Evolutionary conservation across 2,888 invertebrate genomes (phyloP).

Genomic region (Diloba caeruleocephala): DNA sequence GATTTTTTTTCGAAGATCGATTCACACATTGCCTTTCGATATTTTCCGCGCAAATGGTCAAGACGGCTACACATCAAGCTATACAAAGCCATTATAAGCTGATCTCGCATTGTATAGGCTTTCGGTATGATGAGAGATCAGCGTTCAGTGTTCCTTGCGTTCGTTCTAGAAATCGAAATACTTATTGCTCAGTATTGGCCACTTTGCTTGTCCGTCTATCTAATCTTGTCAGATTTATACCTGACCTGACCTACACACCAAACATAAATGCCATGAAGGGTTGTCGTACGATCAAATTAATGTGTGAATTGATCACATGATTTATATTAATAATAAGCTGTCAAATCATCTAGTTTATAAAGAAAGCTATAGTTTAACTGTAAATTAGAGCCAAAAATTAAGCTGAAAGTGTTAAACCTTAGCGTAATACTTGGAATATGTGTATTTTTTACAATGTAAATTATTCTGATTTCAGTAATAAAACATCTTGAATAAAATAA

Average conservation of each 20-base stretch:
- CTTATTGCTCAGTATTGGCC: constrained; percentile 1
- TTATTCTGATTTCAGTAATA: constrained; percentile 89
- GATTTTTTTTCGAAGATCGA: constrained; percentile 37
- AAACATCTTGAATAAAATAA: constrained; percentile 80
- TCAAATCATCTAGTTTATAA: constrained; percentile 48
- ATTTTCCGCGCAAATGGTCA: neutral
- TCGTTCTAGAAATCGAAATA: no score
- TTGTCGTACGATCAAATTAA: no score
- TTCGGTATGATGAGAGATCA: no score
- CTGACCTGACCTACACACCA: no score
- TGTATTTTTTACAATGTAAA: constrained; percentile 90
- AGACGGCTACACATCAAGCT: no score
- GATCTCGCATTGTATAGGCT: no score
- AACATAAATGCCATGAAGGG: no score
- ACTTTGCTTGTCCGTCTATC: no score
- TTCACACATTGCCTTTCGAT: constrained; percentile 36
- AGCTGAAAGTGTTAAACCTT: constrained; percentile 81
- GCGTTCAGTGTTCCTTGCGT: no score
- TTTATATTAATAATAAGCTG: constrained; percentile 29
- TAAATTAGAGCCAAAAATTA: constrained; percentile 78
- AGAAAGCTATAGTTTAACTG: constrained; percentile 64
- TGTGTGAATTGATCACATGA: constrained; percentile 45
- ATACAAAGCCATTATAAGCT: no score
- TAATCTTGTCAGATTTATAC: no score
- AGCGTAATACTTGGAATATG: constrained; percentile 78